Evolutionary conservation across 2,888 invertebrate species (phyloP).

Genomic region (Metallyticus violacea): DNA sequence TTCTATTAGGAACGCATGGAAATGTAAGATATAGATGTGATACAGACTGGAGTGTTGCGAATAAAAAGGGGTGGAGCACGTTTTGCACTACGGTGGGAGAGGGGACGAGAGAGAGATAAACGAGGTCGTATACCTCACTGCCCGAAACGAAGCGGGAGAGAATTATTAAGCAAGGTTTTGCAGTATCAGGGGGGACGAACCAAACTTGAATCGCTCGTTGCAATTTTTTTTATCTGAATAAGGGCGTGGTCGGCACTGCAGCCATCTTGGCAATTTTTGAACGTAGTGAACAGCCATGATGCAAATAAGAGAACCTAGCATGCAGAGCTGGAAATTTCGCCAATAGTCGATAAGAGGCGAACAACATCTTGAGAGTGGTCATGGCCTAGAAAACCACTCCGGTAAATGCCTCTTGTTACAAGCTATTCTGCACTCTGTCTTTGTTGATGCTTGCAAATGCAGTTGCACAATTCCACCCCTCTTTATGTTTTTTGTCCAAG

Average conservation of each 20-base stretch:
- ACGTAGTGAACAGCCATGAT: not conserved
- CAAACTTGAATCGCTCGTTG: not conserved
- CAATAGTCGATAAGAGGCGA: not conserved
- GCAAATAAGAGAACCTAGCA: not conserved
- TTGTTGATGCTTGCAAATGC: not conserved
- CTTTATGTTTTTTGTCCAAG: not conserved
- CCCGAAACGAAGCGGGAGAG: not conserved
- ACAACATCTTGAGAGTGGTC: constrained; percentile 11
- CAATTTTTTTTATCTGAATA: not conserved
- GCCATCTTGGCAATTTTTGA: constrained; percentile 10
- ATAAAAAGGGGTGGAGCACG: not conserved
- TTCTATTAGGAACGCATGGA: not conserved
- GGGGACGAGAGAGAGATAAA: not conserved
- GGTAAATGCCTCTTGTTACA: not conserved
- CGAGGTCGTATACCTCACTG: not conserved
- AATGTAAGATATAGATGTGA: not conserved
- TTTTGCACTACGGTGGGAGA: not conserved
- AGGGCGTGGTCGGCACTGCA: not conserved
- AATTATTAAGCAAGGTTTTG: not conserved
- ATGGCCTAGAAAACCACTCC: no score
- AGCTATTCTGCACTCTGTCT: not conserved
- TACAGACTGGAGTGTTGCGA: not conserved
- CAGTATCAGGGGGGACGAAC: not conserved
- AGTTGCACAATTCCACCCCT: not conserved
- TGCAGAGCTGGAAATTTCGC: not conserved